phyloP scores from a whole-genome alignment of 2,888 invertebrate species.

The Chaitophorus viminalis region DNA sequence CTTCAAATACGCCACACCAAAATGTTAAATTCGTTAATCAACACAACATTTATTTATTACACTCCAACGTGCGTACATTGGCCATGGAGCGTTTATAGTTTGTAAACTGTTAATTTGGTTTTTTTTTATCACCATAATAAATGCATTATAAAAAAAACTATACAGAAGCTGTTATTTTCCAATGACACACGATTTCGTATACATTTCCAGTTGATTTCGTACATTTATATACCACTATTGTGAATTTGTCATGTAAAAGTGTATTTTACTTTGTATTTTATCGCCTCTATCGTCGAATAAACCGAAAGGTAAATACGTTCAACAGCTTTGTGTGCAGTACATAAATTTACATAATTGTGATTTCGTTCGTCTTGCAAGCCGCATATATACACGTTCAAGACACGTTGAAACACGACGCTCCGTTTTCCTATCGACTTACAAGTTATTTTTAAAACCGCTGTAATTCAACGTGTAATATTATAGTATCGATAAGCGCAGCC shows the following conservation, averaged over 20 bases:
- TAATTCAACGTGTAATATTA: too few relatives aligned
- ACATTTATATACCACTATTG: not conserved
- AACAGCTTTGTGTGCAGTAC: not conserved
- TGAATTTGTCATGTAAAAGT: not conserved
- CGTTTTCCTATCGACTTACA: not conserved
- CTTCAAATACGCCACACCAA: not conserved
- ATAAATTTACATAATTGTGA: not conserved
- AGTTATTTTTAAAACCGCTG: not conserved
- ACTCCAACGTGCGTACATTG: too few relatives aligned
- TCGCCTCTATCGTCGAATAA: not conserved
- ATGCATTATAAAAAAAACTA: too few relatives aligned
- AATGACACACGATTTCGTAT: not conserved
- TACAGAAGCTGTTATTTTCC: too few relatives aligned
- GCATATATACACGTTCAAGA: not conserved
- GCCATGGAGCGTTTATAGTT: not conserved
- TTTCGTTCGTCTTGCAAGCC: not conserved
- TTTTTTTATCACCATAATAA: not conserved
- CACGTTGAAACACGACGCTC: not conserved
- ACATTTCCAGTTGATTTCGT: not conserved
- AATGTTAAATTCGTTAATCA: not conserved
- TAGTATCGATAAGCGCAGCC: too few relatives aligned
- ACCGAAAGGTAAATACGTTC: not conserved
- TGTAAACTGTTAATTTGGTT: not conserved
- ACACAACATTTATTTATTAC: too few relatives aligned
- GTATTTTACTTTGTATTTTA: not conserved